Conservation (phyloP, 2,113 vertebrate genomes). For the Anolis carolinensis region DNA sequence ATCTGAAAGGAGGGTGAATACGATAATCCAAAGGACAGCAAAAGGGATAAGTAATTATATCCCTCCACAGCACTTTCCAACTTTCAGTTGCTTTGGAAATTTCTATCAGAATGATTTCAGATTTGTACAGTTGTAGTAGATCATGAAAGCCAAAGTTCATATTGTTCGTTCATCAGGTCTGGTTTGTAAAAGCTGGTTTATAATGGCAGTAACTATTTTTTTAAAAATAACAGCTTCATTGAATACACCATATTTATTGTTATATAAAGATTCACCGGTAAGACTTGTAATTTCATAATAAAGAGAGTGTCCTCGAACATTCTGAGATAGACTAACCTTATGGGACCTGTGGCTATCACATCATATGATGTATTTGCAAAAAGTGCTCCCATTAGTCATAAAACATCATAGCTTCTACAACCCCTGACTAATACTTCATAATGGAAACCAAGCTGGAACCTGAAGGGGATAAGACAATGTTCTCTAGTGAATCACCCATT, state of each 20-base stretch:
- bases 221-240: not conserved
- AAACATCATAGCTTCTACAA: not conserved
- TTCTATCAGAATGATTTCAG: not conserved
- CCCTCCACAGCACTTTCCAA: too few relatives aligned
- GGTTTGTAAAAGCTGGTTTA: not conserved
- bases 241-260: not conserved
- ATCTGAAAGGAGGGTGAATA: too few relatives aligned
- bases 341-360: not conserved
- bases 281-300: not conserved
- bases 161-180: not conserved
- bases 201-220: not conserved
- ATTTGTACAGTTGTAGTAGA: not conserved
- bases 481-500: not conserved
- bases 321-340: not conserved
- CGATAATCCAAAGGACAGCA: too few relatives aligned
- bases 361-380: not conserved
- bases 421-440: conserved; percentile 2
- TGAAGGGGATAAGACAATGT: not conserved
- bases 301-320: not conserved
- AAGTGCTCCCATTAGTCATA: not conserved
- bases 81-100: not conserved
- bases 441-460: not conserved
- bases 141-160: not conserved
- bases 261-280: not conserved
- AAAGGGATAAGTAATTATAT: not conserved